Conservation (phyloP, 2,888 invertebrate species). For the Dolichomitus sp. region DNA sequence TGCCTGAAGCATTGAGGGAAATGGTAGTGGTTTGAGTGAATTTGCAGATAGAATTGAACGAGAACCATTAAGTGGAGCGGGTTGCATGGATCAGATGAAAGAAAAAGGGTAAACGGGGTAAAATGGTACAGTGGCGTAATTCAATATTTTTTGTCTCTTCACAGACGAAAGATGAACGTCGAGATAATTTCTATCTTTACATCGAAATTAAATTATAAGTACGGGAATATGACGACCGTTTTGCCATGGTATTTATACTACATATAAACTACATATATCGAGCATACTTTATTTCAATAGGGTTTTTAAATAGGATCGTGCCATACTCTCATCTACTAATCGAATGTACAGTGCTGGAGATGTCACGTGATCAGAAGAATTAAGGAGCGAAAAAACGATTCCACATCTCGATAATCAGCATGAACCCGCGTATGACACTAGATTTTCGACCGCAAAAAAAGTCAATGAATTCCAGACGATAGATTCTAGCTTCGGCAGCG, state of each 20-base stretch:
- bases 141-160: not conserved
- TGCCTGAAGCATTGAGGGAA: not conserved
- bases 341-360: not conserved
- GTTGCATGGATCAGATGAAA: not conserved
- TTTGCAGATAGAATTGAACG: conserved; percentile 20
- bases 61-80: not conserved
- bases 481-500: conserved; percentile 6
- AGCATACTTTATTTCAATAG: not conserved
- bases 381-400: not conserved
- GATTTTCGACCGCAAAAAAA: conserved; percentile 28
- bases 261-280: too few species aligned
- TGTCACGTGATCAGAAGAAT: not conserved
- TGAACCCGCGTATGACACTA: not conserved
- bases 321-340: not conserved
- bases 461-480: conserved; percentile 63
- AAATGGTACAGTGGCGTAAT: not conserved
- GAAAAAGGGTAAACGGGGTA: not conserved
- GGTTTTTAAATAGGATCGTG: not conserved
- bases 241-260: too few species aligned
- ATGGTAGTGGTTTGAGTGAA: not conserved
- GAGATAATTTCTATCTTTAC: too few species aligned
- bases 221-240: too few species aligned
- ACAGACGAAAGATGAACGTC: not conserved
- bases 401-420: not conserved
- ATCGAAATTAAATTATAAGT: too few species aligned